phyloP scores from a whole-genome alignment of 37 sponge, comb jelly and placozoan genomes.

The Sycon ciliatum region DNA sequence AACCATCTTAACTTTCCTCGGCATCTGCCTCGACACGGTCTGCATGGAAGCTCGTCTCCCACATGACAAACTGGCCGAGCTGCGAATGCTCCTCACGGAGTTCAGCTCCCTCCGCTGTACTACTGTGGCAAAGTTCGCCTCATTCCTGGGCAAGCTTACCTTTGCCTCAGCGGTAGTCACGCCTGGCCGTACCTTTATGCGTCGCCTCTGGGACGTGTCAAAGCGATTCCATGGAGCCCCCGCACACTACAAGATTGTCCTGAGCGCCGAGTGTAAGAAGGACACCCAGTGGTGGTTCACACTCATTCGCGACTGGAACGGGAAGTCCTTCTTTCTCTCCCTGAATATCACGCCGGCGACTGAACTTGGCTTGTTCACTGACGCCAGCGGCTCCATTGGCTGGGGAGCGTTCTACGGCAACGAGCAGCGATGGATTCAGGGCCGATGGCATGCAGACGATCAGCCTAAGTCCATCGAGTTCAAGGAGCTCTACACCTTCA shows the following conservation, averaged over 20 bases:
- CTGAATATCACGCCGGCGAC: background rate
- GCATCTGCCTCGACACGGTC: slow-evolving; percentile 29
- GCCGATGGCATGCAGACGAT: slow-evolving; percentile 20
- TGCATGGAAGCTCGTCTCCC: background rate
- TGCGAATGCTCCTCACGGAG: background rate
- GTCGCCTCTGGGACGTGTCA: background rate
- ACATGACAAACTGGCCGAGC: background rate
- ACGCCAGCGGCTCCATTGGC: slow-evolving; percentile 47
- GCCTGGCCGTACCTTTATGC: slow-evolving; percentile 13
- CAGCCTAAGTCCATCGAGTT: slow-evolving; percentile 18
- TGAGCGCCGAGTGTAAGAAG: background rate
- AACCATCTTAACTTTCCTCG: no score
- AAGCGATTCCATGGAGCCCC: background rate
- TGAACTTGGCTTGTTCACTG: background rate
- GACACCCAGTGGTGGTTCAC: slow-evolving; percentile 1
- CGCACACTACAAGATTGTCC: no score
- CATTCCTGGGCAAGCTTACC: slow-evolving; percentile 10
- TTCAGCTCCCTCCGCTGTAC: background rate
- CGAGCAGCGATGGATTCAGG: slow-evolving; percentile 41
- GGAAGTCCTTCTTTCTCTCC: background rate
- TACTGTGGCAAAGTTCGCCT: background rate
- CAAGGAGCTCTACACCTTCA: slow-evolving; percentile 36
- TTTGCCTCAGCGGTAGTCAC: slow-evolving; percentile 13
- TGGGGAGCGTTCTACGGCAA: slow-evolving; percentile 40
- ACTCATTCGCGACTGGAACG: background rate